phyloP scores from a whole-genome alignment of 2,113 vertebrate genomes.

The Oenanthe melanoleuca region DNA sequence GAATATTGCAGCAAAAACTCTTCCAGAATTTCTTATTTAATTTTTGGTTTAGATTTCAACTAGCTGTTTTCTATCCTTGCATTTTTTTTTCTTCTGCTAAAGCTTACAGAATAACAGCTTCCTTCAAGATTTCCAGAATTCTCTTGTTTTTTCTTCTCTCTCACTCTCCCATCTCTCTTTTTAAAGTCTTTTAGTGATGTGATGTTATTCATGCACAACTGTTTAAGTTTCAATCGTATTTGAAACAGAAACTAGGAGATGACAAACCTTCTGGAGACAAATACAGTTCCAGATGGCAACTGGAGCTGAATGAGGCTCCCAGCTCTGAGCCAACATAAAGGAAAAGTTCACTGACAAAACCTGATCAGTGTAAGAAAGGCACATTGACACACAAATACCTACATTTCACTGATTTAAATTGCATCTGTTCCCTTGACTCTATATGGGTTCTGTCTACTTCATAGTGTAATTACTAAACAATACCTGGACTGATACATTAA shows the following conservation, averaged over 20 bases:
- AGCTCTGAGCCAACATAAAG: not conserved
- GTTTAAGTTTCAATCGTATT: conserved; percentile 3
- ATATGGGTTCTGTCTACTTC: not conserved
- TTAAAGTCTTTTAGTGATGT: not conserved
- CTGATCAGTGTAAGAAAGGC: not conserved
- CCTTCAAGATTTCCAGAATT: conserved; percentile 14
- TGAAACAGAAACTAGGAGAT: conserved; percentile 42
- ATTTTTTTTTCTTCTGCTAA: not conserved
- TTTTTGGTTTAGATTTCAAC: not conserved
- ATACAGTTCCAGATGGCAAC: conserved; percentile 45
- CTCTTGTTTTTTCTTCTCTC: not conserved
- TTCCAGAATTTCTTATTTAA: not conserved
- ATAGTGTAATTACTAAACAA: not conserved
- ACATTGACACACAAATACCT: not conserved
- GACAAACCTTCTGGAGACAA: conserved; percentile 45
- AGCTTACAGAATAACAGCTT: not conserved
- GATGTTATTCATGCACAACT: conserved; percentile 46
- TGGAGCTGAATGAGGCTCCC: conserved; percentile 7
- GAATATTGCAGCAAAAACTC: not conserved
- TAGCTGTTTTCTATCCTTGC: not conserved
- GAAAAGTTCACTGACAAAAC: not conserved
- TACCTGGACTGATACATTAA: not conserved
- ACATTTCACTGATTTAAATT: not conserved
- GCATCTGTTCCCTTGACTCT: not conserved
- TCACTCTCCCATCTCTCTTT: not conserved